Conservation (phyloP, 2,113 vertebrate genomes). For the Takifugu flavidus region DNA sequence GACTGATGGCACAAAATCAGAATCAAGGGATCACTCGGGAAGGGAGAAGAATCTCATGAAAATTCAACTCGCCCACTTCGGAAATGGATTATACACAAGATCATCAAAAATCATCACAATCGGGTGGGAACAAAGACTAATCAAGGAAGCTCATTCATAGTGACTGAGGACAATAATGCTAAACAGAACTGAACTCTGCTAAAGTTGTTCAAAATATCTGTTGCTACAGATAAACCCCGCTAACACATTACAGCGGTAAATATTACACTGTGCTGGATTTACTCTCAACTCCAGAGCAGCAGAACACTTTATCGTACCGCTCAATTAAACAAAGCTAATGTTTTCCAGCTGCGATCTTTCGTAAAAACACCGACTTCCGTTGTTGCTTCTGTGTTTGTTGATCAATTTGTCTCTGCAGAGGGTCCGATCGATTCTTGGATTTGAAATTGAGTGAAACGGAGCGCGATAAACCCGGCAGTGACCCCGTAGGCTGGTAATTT, state of each 20-base stretch:
- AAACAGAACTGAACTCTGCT: neutral
- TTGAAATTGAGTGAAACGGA: constrained; percentile 23
- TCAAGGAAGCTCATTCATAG: no score
- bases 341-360: neutral
- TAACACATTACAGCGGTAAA: no score
- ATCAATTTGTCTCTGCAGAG: constrained; percentile 5
- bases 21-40: constrained; percentile 41
- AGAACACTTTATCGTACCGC: no score
- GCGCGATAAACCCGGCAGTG: constrained; percentile 14
- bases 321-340: no score
- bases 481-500: constrained; percentile 9
- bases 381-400: neutral
- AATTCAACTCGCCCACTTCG: constrained; percentile 53
- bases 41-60: constrained; percentile 49
- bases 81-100: constrained; percentile 46
- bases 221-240: no score
- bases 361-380: neutral
- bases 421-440: constrained; percentile 14
- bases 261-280: no score
- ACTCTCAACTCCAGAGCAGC: no score
- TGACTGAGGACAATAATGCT: neutral
- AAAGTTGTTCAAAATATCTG: no score
- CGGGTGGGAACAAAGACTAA: constrained; percentile 8
- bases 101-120: constrained; percentile 24
- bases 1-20: constrained; percentile 52